phyloP scores from a whole-genome alignment of 2,113 vertebrate genomes.

The Arvicanthis niloticus region DNA sequence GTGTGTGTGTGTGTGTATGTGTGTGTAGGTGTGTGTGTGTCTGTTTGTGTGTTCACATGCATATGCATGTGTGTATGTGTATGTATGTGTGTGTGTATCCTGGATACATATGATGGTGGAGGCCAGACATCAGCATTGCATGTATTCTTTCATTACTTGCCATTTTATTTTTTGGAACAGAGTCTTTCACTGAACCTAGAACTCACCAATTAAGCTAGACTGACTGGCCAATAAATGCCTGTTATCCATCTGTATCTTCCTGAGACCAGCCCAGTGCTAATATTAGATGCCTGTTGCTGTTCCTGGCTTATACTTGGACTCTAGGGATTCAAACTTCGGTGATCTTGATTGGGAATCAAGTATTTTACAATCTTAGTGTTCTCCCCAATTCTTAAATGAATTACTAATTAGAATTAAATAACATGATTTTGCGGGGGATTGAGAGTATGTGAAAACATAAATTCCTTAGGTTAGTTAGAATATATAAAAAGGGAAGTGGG shows the following conservation, averaged over 20 bases:
- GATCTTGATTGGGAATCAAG: not conserved
- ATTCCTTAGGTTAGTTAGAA: not conserved
- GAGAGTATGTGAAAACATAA: not conserved
- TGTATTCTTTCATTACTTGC: not conserved
- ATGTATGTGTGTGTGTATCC: not conserved
- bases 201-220: not conserved
- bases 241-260: not conserved
- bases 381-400: not conserved
- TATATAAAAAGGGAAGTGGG: not conserved
- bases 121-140: not conserved
- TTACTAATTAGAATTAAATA: conserved; percentile 44
- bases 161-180: not conserved
- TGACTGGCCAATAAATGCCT: not conserved
- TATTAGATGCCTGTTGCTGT: not conserved
- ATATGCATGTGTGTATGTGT: not conserved
- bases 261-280: too few species aligned
- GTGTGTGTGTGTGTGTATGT: not conserved
- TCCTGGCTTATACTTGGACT: not conserved
- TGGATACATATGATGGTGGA: not conserved
- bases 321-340: not conserved
- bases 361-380: not conserved
- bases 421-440: not conserved
- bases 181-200: not conserved
- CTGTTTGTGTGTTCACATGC: not conserved
- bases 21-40: not conserved